Evolutionary conservation across 2,888 invertebrate genomes (phyloP), one percentile per base, ranked within the genome.

Genomic region (Callimorpha dominula): DNA sequence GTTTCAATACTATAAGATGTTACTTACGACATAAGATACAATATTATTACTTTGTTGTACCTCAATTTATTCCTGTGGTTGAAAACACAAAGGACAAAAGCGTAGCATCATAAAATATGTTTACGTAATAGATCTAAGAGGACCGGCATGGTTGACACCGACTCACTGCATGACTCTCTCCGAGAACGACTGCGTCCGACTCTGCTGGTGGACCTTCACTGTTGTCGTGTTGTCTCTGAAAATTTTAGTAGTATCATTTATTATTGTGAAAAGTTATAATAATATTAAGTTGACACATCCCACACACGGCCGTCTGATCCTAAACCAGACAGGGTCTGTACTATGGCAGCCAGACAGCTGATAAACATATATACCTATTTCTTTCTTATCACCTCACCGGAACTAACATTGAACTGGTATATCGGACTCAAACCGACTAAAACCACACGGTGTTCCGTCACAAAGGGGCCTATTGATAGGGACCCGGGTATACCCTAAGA

Each of bases 211-310:
- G 96, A 73, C 97, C 96, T 85, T 97, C 96, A 80, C 96, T 97
- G 84, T 95, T 96, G 85, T 98, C 98, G 86, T 98, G 97, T 85
- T 98, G 96, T 87, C 97, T 96, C 98, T 98, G 94, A 31, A 74
- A 74, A 68, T 46, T 14, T 52, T 49, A 52, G 15, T 68, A 70
- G 40, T 43, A 40, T 42, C 15, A 11, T 42, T 20, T 9, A 31
- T 15, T 31, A 52, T 9, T 7, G 12, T 2, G n/a, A 69, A 63
- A 31, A 2, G 31, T 31, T 31, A 31, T 31, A 31, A 31, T 31
- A 31, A 31, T 31, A 31, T 31, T 31, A 31, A 31, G 2, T 31
- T 31, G 31, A 31, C 31, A 31, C 31, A 31, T 31, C 31, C 31
- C 31, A 31, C 31, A 31, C 31, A 31, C 31, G 31, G 31, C 31